These are phyloP conservation scores for Setophaga coronata DNA, from an alignment of 2,113 vertebrate genomes.

Conservation along the genomic window DNA sequence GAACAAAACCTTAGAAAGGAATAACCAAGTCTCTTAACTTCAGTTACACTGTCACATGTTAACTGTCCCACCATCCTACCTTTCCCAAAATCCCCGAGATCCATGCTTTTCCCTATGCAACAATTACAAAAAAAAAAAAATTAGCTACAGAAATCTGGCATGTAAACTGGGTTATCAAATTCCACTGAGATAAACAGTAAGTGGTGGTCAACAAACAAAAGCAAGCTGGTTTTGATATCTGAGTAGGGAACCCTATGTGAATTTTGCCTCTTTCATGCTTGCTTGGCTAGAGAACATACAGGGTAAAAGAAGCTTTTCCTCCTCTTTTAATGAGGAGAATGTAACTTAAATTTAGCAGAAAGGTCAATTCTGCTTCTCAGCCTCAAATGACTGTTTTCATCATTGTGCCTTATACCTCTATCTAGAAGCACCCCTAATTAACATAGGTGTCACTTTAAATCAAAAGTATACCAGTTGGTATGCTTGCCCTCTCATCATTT, in stretches of 20 bases:
- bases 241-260: not conserved
- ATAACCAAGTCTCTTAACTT: not conserved
- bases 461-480: not conserved
- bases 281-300: not conserved
- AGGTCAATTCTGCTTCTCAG: not conserved
- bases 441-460: not conserved
- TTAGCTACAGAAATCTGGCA: not conserved
- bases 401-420: not conserved
- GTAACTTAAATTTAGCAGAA: not conserved
- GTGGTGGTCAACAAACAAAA: not conserved
- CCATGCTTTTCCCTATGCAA: not conserved
- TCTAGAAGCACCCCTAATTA: not conserved
- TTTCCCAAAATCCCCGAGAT: not conserved
- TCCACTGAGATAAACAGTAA: not conserved
- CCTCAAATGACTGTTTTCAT: not conserved
- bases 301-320: not conserved
- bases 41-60: not conserved
- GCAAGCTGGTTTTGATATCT: not conserved
- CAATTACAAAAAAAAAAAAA: not conserved
- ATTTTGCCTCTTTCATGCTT: not conserved
- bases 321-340: not conserved
- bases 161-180: not conserved
- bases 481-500: not conserved
- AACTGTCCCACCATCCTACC: not conserved
- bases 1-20: not conserved